phyloP scores from a whole-genome alignment of 2,888 invertebrate species.

The Dusona sp. region DNA sequence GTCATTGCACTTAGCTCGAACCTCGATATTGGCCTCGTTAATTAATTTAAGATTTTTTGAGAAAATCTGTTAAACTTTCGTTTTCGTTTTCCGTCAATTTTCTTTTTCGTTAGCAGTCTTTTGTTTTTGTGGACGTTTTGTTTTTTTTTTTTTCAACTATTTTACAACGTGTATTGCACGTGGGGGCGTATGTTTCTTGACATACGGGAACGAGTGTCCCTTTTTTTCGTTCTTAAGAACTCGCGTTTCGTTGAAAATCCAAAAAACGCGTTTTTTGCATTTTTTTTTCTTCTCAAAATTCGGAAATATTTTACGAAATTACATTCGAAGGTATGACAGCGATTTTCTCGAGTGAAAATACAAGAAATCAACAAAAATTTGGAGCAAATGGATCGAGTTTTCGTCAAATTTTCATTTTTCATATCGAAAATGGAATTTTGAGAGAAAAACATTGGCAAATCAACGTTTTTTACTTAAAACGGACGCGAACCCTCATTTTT shows the following conservation, averaged over 20 bases:
- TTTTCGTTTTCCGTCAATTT: conserved; percentile 24
- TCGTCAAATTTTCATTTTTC: background rate
- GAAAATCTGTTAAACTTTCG: background rate
- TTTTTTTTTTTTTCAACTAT: conserved; percentile 7
- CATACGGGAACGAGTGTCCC: background rate
- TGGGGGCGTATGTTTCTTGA: conserved; percentile 28
- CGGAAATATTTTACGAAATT: no score
- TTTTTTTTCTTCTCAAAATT: no score
- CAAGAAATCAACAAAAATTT: background rate
- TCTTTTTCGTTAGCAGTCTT: conserved; percentile 58
- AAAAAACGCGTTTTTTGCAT: background rate
- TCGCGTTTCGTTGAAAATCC: background rate
- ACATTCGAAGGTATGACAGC: background rate
- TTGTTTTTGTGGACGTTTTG: conserved; percentile 2
- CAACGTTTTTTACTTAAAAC: background rate
- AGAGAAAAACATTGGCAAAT: no score
- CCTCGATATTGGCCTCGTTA: background rate
- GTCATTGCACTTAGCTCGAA: background rate
- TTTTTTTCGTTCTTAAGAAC: background rate
- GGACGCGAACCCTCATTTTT: background rate
- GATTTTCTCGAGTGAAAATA: no score
- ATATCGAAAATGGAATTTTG: background rate
- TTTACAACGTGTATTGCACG: conserved; percentile 56
- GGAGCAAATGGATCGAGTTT: background rate
- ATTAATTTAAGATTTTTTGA: background rate